Conservation (phyloP, 2,888 invertebrate genomes). For the Pristionchus exspectatus region DNA sequence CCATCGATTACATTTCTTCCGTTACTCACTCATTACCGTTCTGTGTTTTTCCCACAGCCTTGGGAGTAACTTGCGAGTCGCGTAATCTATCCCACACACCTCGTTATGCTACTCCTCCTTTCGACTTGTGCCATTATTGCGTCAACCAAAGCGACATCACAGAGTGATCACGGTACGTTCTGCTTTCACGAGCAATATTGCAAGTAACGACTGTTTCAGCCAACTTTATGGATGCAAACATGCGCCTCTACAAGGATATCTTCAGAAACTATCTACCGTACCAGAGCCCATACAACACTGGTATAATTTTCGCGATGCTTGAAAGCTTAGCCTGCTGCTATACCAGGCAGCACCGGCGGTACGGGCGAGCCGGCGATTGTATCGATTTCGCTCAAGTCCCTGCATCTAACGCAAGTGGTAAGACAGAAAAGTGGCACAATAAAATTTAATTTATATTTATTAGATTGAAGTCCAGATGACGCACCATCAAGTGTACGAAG, state of each 20-base stretch:
- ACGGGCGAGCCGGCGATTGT: neutral
- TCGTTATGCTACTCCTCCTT: neutral
- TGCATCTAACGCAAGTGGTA: slow-evolving; percentile 34
- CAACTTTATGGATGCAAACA: neutral
- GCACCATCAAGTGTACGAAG: slow-evolving; percentile 1
- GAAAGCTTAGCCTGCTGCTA: neutral
- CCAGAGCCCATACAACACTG: slow-evolving; percentile 13
- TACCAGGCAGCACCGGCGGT: neutral
- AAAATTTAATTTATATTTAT: neutral
- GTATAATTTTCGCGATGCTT: neutral
- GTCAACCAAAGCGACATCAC: neutral
- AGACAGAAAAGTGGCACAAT: too few relatives aligned
- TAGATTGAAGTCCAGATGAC: slow-evolving; percentile 31
- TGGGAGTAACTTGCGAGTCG: too few relatives aligned
- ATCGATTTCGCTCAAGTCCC: neutral
- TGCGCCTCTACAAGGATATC: neutral
- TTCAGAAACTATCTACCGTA: neutral
- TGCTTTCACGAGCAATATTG: too few relatives aligned
- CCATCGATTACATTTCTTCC: neutral
- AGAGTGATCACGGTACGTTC: neutral
- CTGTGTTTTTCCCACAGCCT: neutral
- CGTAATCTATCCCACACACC: neutral
- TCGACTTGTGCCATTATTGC: neutral
- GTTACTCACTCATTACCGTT: neutral
- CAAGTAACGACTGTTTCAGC: neutral